Base-by-base conservation (phyloP, 2,113 vertebrate species). In the Oophaga pumilio region DNA sequence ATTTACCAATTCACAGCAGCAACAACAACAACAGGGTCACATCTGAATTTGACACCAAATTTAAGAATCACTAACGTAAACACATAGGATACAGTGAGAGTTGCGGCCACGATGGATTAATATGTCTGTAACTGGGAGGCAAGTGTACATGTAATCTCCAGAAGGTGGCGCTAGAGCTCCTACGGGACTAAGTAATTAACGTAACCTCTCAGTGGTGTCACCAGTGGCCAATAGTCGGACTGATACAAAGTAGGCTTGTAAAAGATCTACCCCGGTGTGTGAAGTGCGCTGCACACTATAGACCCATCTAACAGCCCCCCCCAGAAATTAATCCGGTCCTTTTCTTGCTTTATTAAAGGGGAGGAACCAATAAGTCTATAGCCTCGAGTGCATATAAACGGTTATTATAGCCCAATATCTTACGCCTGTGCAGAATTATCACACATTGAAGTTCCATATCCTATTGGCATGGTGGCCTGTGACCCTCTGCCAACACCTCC, bases 1-100 rank as follows among this genome's bases (percentile, higher is more conserved):
- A 53, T 69, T 69, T 52, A 83, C 81, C 22, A 13, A 83, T 83
- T 83, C 49, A 83, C 81, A 83, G 62, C 81, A 83, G 49, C 81
- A 83, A 53, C 81, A 83, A 68, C 62, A 69, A 53, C 81, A 83
- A 68, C 62, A 69, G 43, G 43, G n/a, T 82, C 60, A 66, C 60
- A 68, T 17, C n/a, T 20, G 20, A 62, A 52, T 68, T 62, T 60
- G 57, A 60, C 26, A 82, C 2, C 8, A 64, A 64, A 80, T 2
- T 57, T 33, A 13, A 62, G 22, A 22, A 69, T 50, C 50, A 66
- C 81, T 69, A 26, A 26, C 69, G 81, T 83, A 69, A 82, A 82
- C 80, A 66, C 26, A 66, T 17, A 53, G 9, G 81, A 49, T 62
- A 68, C 62, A 83, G 62, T 64, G 79, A 83, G 6, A 43, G 62